Evolutionary conservation across 53 echinoderm and acorn worm species (phyloP).

Genomic region (Henricia sp.): DNA sequence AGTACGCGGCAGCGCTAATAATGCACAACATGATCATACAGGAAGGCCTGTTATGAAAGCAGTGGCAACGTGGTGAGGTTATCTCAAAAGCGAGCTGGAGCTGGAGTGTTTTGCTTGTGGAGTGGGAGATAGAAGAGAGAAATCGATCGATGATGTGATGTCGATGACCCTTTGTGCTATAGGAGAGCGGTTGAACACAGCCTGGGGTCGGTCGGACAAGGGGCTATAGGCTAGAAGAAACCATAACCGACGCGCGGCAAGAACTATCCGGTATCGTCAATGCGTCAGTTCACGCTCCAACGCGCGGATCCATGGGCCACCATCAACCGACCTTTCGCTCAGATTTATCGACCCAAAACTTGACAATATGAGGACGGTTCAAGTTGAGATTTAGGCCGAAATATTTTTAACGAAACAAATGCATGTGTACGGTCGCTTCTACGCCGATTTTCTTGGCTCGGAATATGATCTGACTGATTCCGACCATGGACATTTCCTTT

Average conservation of each 20-base stretch:
- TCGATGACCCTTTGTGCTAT: slow-evolving; percentile 47
- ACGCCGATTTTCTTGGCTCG: too few species aligned
- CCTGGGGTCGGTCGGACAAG: background rate
- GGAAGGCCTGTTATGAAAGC: background rate
- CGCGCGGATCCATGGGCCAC: too few species aligned
- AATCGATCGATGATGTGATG: slow-evolving; percentile 56
- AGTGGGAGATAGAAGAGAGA: background rate
- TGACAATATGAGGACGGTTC: too few species aligned
- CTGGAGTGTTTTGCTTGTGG: slow-evolving; percentile 3
- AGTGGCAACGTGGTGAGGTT: background rate
- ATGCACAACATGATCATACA: background rate
- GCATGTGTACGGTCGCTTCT: too few species aligned
- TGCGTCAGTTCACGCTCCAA: slow-evolving; percentile 6
- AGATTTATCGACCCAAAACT: too few species aligned
- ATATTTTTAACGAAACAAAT: too few species aligned
- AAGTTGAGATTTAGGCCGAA: too few species aligned
- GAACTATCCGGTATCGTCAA: slow-evolving; percentile 11
- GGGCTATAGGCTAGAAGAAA: background rate
- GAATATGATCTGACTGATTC: too few species aligned
- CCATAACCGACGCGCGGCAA: background rate
- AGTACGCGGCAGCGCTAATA: slow-evolving; percentile 7
- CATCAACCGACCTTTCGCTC: too few species aligned
- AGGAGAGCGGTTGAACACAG: background rate
- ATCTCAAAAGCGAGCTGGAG: slow-evolving; percentile 2
- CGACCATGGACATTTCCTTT: too few species aligned